Conservation (phyloP, 2,797 vertebrate genomes). For the Agapornis canus region DNA sequence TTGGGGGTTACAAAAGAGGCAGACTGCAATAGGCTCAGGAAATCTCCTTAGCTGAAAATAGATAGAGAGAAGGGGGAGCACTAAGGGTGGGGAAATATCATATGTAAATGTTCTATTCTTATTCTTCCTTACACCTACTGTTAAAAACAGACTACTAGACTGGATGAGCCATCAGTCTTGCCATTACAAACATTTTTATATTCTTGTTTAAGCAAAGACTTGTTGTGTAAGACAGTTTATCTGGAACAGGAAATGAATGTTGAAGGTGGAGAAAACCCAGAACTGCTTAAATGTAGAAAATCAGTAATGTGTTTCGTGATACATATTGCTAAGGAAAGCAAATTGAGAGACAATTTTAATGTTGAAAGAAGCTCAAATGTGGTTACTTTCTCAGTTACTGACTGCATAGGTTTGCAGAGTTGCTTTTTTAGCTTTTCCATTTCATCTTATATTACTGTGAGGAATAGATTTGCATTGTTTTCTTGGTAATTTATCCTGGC, state of each 20-base stretch:
- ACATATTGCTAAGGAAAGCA: neutral
- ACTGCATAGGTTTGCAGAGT: neutral
- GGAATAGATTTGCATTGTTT: neutral
- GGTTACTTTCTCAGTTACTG: neutral
- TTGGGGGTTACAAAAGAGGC: neutral
- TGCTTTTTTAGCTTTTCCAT: neutral
- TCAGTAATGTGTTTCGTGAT: neutral
- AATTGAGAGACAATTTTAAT: neutral
- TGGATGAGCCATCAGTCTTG: neutral
- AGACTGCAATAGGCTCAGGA: neutral
- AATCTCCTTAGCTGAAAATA: slow-evolving; percentile 51
- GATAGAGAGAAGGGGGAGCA: neutral
- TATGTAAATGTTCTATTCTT: slow-evolving; percentile 20
- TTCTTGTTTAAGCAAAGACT: neutral
- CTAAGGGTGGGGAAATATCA: neutral
- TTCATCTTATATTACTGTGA: neutral
- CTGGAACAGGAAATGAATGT: neutral
- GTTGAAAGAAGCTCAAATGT: neutral
- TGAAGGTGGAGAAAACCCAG: slow-evolving; percentile 1
- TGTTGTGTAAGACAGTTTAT: neutral
- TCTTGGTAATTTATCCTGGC: neutral
- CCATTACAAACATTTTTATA: neutral
- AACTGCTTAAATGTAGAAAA: neutral
- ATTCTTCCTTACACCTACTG: neutral
- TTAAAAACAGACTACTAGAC: neutral